Evolutionary conservation across 2,888 invertebrate species (phyloP).

Genomic region (Stramonita haemastoma): DNA sequence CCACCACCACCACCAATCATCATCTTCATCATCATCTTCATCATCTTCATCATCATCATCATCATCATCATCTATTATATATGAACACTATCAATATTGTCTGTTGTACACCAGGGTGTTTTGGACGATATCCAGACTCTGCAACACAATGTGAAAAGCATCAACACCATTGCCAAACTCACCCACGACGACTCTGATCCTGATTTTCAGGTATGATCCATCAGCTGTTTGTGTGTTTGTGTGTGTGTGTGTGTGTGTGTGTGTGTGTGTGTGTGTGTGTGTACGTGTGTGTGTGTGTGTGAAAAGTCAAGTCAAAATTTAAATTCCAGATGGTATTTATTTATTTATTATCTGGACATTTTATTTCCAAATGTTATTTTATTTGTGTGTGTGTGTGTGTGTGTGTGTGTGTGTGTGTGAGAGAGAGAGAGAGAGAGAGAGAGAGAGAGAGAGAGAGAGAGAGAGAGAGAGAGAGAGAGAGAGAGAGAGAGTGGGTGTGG

Average conservation of each 20-base stretch:
- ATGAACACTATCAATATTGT: background rate
- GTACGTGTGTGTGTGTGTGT: background rate
- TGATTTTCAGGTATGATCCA: conserved; percentile 71
- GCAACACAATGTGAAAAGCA: conserved; percentile 81
- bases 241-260: conserved; percentile 17
- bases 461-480: background rate
- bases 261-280: conserved; percentile 1
- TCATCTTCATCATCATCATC: too few relatives aligned
- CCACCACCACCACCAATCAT: too few relatives aligned
- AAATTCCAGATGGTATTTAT: too few relatives aligned
- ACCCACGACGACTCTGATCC: conserved; percentile 82
- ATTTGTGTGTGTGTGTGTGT: background rate
- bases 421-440: background rate
- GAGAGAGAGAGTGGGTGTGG: background rate
- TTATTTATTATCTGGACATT: too few relatives aligned
- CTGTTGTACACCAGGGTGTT: conserved; percentile 79
- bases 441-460: background rate
- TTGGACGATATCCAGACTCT: conserved; percentile 83
- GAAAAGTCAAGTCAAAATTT: too few relatives aligned
- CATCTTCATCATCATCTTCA: too few relatives aligned
- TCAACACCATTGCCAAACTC: conserved; percentile 81
- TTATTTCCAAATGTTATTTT: too few relatives aligned
- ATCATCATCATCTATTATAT: too few relatives aligned
- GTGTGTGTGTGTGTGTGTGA: background rate
- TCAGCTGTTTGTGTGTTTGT: background rate